Base-by-base conservation (phyloP, 2,888 invertebrate genomes). In the Tenthredo mesomela region DNA sequence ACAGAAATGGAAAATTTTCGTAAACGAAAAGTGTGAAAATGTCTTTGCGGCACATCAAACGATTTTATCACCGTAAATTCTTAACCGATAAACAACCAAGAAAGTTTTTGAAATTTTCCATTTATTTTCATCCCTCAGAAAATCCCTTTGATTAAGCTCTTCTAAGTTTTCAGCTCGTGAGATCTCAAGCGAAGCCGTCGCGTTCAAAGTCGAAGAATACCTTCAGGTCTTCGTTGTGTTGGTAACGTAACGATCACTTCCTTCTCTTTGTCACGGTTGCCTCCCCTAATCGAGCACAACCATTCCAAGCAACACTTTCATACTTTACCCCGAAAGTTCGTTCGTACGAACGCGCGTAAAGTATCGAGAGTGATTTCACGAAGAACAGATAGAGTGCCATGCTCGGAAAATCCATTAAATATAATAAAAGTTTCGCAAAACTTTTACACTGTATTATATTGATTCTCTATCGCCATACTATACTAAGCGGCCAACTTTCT, bases 191-290 rank as follows among this genome's bases (percentile, higher is more conserved):
- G 80, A 37, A 40, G 33, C 37, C 61, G 37, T 80, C 21, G 10
- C 37, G 47, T 80, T 50, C 61, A 21, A 80, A 80, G 61, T 61
- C 50, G 61, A 80, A 61, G 40, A 80, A 80, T 58, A 58, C 37
- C 80, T 61, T 61, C 12, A 29, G 61, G 25, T 40, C 21, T 21
- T 80, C 40, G 33, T 80, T 61, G 80, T 61, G 80, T 58, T 61
- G 61, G 80, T 61, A 80, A 80, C 37, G 61, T 80, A 80, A 80
- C 61, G 80, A 80, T 61, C 80, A 61, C 80, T 80, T 61, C 80
- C 61, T 33, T 61, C 58, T 40, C 80, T 80, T 80, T 80, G 80
- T 80, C 80, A 61, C 58, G 80, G 80, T 61, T 61, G 80, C 50
- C 61, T 80, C 61, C 80, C 80, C 80, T 80, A 80, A 80, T 80